Evolutionary conservation across 1,140 invertebrate species (phyloP).

Genomic region (Drosophila bifasciata): DNA sequence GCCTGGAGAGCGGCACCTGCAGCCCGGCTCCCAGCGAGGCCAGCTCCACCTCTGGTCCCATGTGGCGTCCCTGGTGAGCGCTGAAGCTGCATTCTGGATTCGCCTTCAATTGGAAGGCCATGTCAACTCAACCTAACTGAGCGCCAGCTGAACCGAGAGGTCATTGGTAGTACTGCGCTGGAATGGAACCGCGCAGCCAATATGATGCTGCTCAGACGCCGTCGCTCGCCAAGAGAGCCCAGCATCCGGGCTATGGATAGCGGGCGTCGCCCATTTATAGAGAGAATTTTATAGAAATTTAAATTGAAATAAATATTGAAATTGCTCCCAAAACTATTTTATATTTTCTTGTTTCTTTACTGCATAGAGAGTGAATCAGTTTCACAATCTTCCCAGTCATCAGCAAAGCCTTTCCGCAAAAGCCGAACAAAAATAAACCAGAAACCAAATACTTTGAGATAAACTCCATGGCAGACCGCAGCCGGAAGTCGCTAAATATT

Average conservation of each 20-base stretch:
- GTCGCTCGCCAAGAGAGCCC: slow-evolving; percentile 25
- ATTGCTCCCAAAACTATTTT: neutral
- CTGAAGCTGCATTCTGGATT: slow-evolving; percentile 8
- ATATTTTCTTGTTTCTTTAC: slow-evolving; percentile 14
- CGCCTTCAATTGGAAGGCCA: slow-evolving; percentile 51
- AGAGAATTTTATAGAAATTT: neutral
- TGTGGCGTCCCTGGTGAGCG: slow-evolving; percentile 82
- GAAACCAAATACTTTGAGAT: slow-evolving; percentile 40
- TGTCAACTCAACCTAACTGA: slow-evolving; percentile 18
- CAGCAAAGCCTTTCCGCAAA: slow-evolving; percentile 45
- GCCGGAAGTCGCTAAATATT: slow-evolving; percentile 78
- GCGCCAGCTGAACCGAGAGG: slow-evolving; percentile 9
- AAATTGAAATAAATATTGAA: slow-evolving; percentile 31
- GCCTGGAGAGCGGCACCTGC: slow-evolving; percentile 75
- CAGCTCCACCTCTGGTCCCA: slow-evolving; percentile 55
- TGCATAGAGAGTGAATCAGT: neutral
- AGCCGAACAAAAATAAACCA: slow-evolving; percentile 31
- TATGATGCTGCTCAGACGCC: neutral
- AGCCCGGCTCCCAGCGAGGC: slow-evolving; percentile 81
- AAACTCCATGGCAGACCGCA: slow-evolving; percentile 57
- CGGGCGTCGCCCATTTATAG: neutral
- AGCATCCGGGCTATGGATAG: slow-evolving; percentile 26
- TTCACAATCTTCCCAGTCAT: slow-evolving; percentile 33
- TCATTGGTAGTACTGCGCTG: slow-evolving; percentile 11
- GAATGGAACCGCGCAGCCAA: slow-evolving; percentile 14